Evolutionary conservation across 2,113 vertebrate genomes (phyloP).

Genomic region (Serinus canaria): DNA sequence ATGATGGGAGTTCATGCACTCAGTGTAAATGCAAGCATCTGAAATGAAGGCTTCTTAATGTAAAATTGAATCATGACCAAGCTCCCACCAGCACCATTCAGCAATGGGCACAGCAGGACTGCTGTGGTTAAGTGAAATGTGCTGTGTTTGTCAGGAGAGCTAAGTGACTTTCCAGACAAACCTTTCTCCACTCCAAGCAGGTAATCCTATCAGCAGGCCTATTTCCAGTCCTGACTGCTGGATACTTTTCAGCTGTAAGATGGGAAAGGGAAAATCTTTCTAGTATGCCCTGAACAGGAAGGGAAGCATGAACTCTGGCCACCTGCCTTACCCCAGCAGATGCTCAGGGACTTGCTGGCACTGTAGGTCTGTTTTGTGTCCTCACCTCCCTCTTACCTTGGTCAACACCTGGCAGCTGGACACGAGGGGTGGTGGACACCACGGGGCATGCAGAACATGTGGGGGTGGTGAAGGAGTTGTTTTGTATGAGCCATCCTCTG

Average conservation of each 20-base stretch:
- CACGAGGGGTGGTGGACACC: not conserved
- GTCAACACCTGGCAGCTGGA: not conserved
- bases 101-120: not conserved
- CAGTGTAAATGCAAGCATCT: not conserved
- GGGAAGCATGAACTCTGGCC: not conserved
- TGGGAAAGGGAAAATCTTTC: not conserved
- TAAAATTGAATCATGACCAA: not conserved
- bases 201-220: not conserved
- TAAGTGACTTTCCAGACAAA: not conserved
- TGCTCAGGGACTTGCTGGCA: not conserved
- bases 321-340: not conserved
- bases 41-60: not conserved
- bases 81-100: not conserved
- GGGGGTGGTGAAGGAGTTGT: not conserved
- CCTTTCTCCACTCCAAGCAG: not conserved
- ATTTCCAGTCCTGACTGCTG: not conserved
- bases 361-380: not conserved
- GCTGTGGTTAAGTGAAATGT: not conserved
- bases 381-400: not conserved
- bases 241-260: not conserved
- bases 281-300: not conserved
- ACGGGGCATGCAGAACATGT: fast-evolving
- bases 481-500: not conserved
- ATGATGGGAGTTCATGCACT: not conserved
- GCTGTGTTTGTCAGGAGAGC: not conserved